phyloP scores from a whole-genome alignment of 2,888 invertebrate genomes.

The Diabrotica balteata region DNA sequence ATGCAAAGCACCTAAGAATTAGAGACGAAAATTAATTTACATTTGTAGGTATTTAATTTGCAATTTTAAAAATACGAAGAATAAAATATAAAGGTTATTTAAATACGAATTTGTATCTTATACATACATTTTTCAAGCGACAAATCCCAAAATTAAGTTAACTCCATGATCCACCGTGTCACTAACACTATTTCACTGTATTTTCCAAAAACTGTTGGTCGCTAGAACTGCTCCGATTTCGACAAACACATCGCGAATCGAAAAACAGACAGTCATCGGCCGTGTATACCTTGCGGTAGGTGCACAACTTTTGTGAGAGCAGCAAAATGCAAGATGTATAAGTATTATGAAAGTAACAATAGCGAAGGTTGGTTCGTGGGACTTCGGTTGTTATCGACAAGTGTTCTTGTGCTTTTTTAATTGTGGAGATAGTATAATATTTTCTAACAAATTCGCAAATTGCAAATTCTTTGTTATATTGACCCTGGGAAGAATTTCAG shows the following conservation, averaged over 20 bases:
- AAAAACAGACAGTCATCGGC: constrained; percentile 9
- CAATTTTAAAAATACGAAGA: no score
- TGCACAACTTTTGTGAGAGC: constrained; percentile 38
- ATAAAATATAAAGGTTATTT: no score
- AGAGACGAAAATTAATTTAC: no score
- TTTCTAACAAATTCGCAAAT: no score
- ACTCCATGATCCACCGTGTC: constrained; percentile 34
- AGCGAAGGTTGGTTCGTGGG: constrained; percentile 22
- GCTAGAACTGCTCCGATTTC: constrained; percentile 15
- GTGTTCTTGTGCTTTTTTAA: constrained; percentile 3
- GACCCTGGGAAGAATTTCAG: no score
- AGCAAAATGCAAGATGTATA: constrained; percentile 39
- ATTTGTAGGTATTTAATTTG: no score
- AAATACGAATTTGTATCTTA: no score
- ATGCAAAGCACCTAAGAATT: no score
- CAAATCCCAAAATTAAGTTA: constrained; percentile 30
- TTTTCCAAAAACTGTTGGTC: constrained; percentile 7
- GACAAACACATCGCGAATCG: constrained; percentile 27
- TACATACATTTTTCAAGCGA: constrained; percentile 34
- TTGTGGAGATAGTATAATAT: not conserved
- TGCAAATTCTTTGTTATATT: no score
- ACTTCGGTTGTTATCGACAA: constrained; percentile 21
- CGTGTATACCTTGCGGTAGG: constrained; percentile 30
- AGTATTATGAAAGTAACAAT: constrained; percentile 41
- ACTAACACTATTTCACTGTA: constrained; percentile 30